Conservation (phyloP, 1,140 invertebrate genomes). For the Octopus sinensis region DNA sequence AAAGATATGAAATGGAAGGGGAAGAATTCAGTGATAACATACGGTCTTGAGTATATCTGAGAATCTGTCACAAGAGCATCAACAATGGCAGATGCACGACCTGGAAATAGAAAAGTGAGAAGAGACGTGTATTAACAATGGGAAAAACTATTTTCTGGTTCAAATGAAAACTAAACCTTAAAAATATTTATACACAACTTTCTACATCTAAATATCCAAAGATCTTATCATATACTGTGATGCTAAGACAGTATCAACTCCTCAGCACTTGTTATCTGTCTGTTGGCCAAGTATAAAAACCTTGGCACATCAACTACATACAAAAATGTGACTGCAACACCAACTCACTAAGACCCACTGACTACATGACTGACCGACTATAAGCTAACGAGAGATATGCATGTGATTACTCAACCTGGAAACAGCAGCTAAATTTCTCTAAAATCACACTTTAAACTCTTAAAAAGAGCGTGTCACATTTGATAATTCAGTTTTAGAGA, state of each 20-base stretch:
- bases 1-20: not conserved
- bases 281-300: too few species aligned
- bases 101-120: conserved; percentile 24
- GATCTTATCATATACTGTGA: not conserved
- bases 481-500: too few species aligned
- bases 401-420: too few species aligned
- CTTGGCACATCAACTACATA: too few species aligned
- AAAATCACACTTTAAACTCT: too few species aligned
- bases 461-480: too few species aligned
- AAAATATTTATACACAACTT: not conserved
- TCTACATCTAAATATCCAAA: not conserved
- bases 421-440: too few species aligned
- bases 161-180: not conserved
- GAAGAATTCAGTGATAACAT: conserved; percentile 19
- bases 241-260: not conserved
- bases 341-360: too few species aligned
- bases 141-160: not conserved
- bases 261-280: not conserved
- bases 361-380: too few species aligned
- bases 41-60: conserved; percentile 45
- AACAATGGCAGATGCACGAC: conserved; percentile 42
- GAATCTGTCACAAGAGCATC: conserved; percentile 49
- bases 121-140: too few species aligned
- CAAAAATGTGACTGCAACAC: too few species aligned
- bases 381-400: too few species aligned